Conservation (phyloP, 2,113 vertebrate genomes). For the Hiodon tergisus region DNA sequence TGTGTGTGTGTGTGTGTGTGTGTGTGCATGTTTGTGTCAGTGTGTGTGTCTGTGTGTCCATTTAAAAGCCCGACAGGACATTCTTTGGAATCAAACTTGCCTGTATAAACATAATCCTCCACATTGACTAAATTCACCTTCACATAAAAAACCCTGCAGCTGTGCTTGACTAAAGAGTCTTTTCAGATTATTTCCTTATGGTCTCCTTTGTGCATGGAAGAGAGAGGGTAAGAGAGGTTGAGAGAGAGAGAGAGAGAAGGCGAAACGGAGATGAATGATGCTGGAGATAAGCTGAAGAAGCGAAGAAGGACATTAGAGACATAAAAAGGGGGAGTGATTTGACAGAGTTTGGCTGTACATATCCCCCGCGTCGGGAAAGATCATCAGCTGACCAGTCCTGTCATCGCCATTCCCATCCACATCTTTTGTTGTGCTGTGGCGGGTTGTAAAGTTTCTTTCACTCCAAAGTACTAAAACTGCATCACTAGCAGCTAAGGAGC, state of each 20-base stretch:
- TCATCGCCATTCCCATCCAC: too few relatives aligned
- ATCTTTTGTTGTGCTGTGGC: too few relatives aligned
- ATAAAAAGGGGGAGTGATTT: too few relatives aligned
- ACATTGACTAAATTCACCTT: not conserved
- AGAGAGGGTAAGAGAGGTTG: not conserved
- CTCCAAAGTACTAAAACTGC: too few relatives aligned
- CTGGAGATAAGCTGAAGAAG: not conserved
- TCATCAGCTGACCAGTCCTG: too few relatives aligned
- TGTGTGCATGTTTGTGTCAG: not conserved
- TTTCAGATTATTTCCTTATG: not conserved
- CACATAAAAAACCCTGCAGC: not conserved
- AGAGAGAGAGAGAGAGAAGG: conserved; percentile 23
- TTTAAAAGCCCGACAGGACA: conserved; percentile 14
- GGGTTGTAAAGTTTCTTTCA: too few relatives aligned
- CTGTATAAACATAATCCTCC: too few relatives aligned
- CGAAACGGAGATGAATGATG: conserved; percentile 15
- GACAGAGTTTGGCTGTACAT: too few relatives aligned
- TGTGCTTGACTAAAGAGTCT: not conserved
- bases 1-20: not conserved
- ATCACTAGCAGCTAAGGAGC: too few relatives aligned
- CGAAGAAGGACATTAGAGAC: too few relatives aligned
- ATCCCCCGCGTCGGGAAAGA: too few relatives aligned
- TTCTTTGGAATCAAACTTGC: not conserved
- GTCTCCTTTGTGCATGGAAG: conserved; percentile 3
- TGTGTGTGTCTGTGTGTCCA: not conserved